phyloP scores from a whole-genome alignment of 2,113 vertebrate genomes.

The Xenus cinereus region DNA sequence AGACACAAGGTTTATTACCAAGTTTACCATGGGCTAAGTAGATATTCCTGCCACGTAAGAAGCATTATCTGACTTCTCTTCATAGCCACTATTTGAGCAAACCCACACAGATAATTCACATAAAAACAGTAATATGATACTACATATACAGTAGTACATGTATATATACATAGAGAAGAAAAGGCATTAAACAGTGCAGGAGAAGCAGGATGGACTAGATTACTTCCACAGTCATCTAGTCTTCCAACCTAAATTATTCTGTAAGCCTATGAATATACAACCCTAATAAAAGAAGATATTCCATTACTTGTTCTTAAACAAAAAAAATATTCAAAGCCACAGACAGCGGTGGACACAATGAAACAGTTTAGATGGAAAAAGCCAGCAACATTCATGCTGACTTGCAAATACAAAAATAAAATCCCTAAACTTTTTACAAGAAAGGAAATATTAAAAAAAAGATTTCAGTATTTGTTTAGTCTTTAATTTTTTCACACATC shows the following conservation, averaged over 20 bases:
- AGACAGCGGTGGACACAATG: background rate
- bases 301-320: background rate
- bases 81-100: background rate
- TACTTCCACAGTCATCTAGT: background rate
- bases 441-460: background rate
- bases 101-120: background rate
- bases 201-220: background rate
- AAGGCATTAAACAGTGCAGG: background rate
- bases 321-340: background rate
- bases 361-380: background rate
- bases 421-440: background rate
- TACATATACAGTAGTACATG: background rate
- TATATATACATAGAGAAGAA: background rate
- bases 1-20: background rate
- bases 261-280: background rate
- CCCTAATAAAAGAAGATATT: background rate
- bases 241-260: background rate
- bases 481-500: background rate
- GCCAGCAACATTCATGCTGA: background rate
- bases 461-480: background rate
- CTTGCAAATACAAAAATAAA: background rate
- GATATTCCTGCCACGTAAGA: background rate
- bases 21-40: background rate
- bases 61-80: background rate
- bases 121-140: background rate